phyloP scores from a whole-genome alignment of 2,113 vertebrate species.

The Caranx melampygus region DNA sequence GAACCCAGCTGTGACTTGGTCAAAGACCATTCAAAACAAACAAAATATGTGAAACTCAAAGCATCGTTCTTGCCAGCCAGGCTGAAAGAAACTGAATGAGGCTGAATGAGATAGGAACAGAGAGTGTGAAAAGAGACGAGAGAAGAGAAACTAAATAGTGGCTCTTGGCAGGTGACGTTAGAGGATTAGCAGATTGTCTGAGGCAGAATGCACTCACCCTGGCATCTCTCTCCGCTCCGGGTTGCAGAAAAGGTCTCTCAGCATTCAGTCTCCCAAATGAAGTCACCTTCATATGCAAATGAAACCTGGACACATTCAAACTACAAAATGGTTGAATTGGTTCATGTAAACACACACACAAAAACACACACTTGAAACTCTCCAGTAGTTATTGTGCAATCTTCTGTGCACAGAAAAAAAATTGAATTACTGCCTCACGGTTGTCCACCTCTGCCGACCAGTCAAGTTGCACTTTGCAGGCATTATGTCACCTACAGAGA shows the following conservation, averaged over 20 bases:
- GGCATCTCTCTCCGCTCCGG: constrained; percentile 38
- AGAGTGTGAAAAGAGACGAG: constrained; percentile 43
- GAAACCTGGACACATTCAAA: constrained; percentile 46
- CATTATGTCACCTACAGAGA: too few species aligned
- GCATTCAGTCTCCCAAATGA: constrained; percentile 60
- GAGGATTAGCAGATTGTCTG: constrained; percentile 51
- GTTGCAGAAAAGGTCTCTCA: constrained; percentile 53
- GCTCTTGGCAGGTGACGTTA: constrained; percentile 64
- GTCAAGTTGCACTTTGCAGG: too few species aligned
- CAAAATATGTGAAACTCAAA: constrained; percentile 43
- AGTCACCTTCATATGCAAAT: constrained; percentile 76
- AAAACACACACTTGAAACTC: constrained; percentile 2
- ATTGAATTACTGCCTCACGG: too few species aligned
- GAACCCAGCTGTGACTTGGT: constrained; percentile 44
- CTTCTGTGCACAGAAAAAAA: background rate
- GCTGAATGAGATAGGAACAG: constrained; percentile 5
- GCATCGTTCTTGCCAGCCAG: constrained; percentile 35
- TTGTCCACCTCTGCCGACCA: too few species aligned
- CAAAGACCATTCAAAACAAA: constrained; percentile 63
- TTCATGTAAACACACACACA: constrained; percentile 6
- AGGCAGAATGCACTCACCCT: constrained; percentile 45
- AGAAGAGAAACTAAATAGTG: constrained; percentile 46
- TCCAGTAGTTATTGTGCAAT: background rate
- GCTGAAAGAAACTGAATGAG: constrained; percentile 43
- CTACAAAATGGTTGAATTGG: background rate